Evolutionary conservation across 37 sponge, comb jelly and placozoan species (phyloP).

Genomic region (Chondrosia reniformis): DNA sequence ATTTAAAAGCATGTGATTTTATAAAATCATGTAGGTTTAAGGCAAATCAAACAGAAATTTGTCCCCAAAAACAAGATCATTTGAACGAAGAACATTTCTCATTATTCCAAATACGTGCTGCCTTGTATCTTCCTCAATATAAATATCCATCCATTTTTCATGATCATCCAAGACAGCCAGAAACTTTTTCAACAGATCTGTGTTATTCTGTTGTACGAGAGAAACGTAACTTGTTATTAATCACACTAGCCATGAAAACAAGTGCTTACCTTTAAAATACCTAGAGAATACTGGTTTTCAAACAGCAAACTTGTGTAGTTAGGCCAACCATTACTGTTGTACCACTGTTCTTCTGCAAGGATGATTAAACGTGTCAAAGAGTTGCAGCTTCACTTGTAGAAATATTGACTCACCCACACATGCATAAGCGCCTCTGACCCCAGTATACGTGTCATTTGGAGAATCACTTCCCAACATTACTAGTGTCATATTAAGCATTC

Average conservation of each 20-base stretch:
- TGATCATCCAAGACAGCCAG: too few relatives aligned
- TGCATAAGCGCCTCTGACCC: slow-evolving; percentile 8
- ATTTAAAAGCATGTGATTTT: too few relatives aligned
- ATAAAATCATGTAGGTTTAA: too few relatives aligned
- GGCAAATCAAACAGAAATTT: too few relatives aligned
- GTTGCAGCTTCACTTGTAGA: not conserved
- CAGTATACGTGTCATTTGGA: not conserved
- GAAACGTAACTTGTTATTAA: too few relatives aligned
- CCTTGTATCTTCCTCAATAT: too few relatives aligned
- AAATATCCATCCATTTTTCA: too few relatives aligned
- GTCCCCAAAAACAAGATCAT: too few relatives aligned
- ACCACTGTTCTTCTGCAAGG: slow-evolving; percentile 1
- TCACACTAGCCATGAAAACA: not conserved
- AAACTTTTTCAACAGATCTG: too few relatives aligned
- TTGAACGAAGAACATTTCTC: too few relatives aligned
- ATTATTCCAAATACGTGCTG: too few relatives aligned
- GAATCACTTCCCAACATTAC: not conserved
- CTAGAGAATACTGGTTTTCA: slow-evolving; percentile 15
- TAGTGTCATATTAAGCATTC: not conserved
- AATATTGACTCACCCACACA: not conserved
- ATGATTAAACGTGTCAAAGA: not conserved
- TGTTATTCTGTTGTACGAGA: too few relatives aligned
- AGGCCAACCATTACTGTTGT: not conserved
- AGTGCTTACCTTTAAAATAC: not conserved
- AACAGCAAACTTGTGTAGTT: not conserved